Evolutionary conservation across 2,888 invertebrate genomes (phyloP).

Genomic region (Oconnorella tubifera): DNA sequence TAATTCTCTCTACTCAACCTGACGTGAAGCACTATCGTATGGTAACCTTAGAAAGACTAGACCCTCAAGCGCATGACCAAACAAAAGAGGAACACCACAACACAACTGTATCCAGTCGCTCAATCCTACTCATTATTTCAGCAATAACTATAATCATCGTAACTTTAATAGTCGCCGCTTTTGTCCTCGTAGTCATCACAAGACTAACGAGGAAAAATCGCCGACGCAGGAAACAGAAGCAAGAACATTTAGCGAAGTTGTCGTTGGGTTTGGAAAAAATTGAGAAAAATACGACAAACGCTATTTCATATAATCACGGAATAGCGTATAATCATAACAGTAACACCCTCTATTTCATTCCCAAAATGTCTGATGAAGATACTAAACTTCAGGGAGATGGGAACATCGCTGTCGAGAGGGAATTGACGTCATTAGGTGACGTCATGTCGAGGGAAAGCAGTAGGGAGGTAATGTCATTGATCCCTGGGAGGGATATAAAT

Average conservation of each 20-base stretch:
- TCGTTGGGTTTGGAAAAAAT: no score
- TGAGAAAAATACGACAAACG: not conserved
- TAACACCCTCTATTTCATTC: constrained; percentile 21
- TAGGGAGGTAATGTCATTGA: constrained; percentile 29
- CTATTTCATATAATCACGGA: not conserved
- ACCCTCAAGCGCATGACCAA: not conserved
- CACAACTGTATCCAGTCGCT: no score
- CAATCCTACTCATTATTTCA: no score
- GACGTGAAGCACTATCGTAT: not conserved
- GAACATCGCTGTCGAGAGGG: not conserved
- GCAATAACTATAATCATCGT: constrained; percentile 2
- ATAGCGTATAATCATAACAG: constrained; percentile 19
- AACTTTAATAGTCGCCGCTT: constrained; percentile 12
- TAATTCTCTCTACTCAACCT: not conserved
- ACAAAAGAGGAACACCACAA: not conserved
- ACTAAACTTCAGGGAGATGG: not conserved
- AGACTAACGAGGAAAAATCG: constrained; percentile 4
- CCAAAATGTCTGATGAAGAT: not conserved
- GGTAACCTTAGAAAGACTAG: not conserved
- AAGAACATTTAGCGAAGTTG: not conserved
- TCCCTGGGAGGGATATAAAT: constrained; percentile 38
- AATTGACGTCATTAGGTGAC: not conserved
- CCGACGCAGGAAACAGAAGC: not conserved
- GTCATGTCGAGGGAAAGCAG: constrained; percentile 4
- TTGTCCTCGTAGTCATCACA: constrained; percentile 12